Conservation (phyloP, 2,113 vertebrate species). For the Rhabdomys dilectus region DNA sequence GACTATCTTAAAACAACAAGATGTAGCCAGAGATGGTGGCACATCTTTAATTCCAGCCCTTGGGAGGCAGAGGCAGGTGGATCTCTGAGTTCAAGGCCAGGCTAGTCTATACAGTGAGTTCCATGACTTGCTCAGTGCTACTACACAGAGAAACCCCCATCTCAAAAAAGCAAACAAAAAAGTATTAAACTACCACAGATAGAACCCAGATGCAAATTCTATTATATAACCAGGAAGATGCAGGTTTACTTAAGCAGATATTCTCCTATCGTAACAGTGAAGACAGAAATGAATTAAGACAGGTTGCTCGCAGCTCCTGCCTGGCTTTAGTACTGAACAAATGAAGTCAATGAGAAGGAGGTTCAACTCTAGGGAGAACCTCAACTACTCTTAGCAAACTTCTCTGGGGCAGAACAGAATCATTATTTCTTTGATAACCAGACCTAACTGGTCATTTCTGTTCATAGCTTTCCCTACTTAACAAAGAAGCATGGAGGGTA, state of each 20-base stretch:
- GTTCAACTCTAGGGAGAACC: neutral
- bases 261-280: neutral
- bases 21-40: neutral
- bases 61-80: neutral
- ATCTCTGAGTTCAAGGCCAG: neutral
- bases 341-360: neutral
- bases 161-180: neutral
- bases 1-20: neutral
- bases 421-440: constrained; percentile 36
- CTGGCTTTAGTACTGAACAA: neutral
- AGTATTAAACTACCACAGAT: neutral
- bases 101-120: neutral
- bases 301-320: neutral
- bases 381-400: neutral
- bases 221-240: neutral
- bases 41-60: neutral
- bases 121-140: neutral
- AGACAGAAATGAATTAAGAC: neutral
- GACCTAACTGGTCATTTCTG: constrained; percentile 41
- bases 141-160: neutral
- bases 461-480: constrained; percentile 40
- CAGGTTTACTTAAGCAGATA: neutral
- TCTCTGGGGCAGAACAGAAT: constrained; percentile 1
- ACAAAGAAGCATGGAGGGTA: constrained; percentile 15
- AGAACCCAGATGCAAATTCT: neutral